phyloP scores from a whole-genome alignment of 2,113 vertebrate genomes.

The Spheniscus mendiculus region DNA sequence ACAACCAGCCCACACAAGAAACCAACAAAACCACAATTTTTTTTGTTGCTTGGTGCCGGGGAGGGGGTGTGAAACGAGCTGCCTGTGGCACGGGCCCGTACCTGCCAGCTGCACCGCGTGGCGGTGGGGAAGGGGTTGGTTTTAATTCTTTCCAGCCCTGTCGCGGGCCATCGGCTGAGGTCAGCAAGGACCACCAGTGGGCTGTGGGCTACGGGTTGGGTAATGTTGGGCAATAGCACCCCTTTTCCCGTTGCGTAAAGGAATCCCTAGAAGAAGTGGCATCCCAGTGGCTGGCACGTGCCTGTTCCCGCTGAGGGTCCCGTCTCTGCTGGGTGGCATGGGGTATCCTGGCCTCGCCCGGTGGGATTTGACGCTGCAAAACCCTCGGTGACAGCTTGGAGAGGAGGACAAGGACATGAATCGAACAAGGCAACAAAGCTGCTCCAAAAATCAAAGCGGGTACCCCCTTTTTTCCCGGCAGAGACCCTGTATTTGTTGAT shows the following conservation, averaged over 20 bases:
- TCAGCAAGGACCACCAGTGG: neutral
- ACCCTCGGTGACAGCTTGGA: neutral
- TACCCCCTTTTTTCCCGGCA: neutral
- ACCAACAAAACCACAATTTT: fast-evolving
- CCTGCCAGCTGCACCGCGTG: neutral
- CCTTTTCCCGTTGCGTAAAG: neutral
- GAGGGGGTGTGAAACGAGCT: neutral
- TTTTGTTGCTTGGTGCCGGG: neutral
- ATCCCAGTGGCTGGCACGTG: neutral
- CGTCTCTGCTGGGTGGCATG: neutral
- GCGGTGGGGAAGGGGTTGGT: fast-evolving
- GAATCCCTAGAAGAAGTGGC: neutral
- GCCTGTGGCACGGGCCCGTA: fast-evolving
- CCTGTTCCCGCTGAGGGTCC: neutral
- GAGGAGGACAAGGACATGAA: neutral
- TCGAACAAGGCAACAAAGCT: neutral
- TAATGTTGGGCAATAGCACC: neutral
- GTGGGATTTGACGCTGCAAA: neutral
- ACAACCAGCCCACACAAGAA: neutral
- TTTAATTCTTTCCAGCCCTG: neutral
- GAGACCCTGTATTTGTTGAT: constrained; percentile 7
- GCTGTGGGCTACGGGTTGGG: neutral
- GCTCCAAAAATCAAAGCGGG: neutral
- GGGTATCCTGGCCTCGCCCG: neutral
- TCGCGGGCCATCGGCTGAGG: fast-evolving